Conservation (phyloP, 2,888 invertebrate genomes). For the Lepas anatifera region DNA sequence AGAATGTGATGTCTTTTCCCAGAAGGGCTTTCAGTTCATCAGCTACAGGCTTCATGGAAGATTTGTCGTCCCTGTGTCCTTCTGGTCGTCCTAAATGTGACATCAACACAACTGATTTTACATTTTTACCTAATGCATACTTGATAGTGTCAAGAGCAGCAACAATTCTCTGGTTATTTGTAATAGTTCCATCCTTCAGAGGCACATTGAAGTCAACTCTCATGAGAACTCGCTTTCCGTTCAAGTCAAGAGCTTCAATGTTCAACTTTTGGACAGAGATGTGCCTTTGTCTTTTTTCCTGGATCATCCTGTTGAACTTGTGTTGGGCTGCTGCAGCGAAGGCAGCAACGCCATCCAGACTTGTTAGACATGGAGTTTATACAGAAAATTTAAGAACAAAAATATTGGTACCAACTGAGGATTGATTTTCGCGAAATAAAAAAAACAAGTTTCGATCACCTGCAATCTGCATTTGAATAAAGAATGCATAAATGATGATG, state of each 20-base stretch:
- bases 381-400: no score
- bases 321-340: no score
- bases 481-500: no score
- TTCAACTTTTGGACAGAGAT: neutral
- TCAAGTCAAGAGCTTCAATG: neutral
- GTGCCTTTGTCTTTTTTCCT: no score
- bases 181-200: constrained; percentile 86
- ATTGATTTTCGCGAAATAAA: no score
- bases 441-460: no score
- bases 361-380: no score
- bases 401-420: no score
- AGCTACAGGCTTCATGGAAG: constrained; percentile 83
- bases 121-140: constrained; percentile 84
- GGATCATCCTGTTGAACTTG: no score
- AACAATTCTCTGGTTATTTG: constrained; percentile 94
- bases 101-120: constrained; percentile 92
- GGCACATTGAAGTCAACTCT: constrained; percentile 99
- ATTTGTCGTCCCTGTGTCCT: constrained; percentile 74
- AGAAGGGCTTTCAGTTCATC: constrained; percentile 51
- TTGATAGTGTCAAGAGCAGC: constrained; percentile 87
- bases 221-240: neutral
- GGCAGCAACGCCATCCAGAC: no score
- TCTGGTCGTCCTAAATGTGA: constrained; percentile 97
- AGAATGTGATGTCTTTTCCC: constrained; percentile 39
- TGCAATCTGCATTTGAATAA: no score